A percentile compares a stretch with the other conserved stretches of the same genome.
phyloP scores from a whole-genome alignment of 2,888 invertebrate species.

The Agrotis ipsilon region DNA sequence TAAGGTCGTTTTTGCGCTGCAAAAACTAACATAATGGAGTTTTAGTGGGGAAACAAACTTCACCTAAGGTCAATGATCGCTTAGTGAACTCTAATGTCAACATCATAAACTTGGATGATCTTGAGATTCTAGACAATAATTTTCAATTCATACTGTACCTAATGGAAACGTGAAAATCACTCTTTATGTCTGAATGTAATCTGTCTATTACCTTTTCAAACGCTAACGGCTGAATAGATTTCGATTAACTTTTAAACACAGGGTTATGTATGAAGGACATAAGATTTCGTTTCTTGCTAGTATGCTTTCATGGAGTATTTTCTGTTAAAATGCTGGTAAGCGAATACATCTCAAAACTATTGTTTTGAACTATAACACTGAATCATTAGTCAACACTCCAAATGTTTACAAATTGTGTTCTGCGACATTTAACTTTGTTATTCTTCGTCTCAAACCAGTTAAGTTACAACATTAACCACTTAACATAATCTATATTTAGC shows the following conservation, averaged over 20 bases:
- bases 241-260: neutral
- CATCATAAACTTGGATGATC: neutral
- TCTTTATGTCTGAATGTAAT: too few relatives aligned
- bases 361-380: constrained; percentile 10
- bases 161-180: neutral
- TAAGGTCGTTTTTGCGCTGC: constrained; percentile 13
- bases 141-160: too few relatives aligned
- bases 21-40: neutral
- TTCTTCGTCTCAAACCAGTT: neutral
- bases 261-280: neutral
- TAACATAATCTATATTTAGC: neutral
- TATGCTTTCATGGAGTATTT: neutral
- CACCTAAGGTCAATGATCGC: neutral
- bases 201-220: neutral
- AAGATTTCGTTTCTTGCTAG: neutral
- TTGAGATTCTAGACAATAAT: neutral
- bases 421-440: neutral
- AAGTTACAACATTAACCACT: neutral
- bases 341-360: neutral
- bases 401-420: constrained; percentile 10
- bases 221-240: neutral
- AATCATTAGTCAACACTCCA: constrained; percentile 1
- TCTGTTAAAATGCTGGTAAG: neutral
- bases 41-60: constrained; percentile 12
- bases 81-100: constrained; percentile 2